Base-by-base conservation (phyloP, 2,113 vertebrate species). In the Ellobius talpinus region DNA sequence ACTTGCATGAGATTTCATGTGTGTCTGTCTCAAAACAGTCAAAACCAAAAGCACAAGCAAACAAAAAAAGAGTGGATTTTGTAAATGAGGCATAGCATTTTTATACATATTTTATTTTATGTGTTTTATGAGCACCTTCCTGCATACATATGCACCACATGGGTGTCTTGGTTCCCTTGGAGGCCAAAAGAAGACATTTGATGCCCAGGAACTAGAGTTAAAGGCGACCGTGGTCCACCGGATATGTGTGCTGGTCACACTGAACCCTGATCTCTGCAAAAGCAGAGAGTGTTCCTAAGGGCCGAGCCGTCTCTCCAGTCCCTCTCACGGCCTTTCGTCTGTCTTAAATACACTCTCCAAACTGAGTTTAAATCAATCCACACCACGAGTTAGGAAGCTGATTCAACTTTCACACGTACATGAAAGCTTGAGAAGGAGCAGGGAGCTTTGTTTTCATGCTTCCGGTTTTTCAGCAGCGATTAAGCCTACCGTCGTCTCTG, bases 341-440 rank as follows among this genome's bases (percentile, higher is more conserved):
- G 91, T 72, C 66, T n/a, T 65, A 63, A 96, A 68, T 42, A 42
- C 24, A 82, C 16, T 76, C 70, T 84, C 47, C 26, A 90, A 55
- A 90, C 70, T 55, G 61, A 66, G 2, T 88, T 96, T 93, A 65
- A 88, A 92, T 87, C 86, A 88, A 76, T 76, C 31, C 31, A 79
- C 47, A 93, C 74, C 65, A 87, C 76, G 39, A 86, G 47, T 45
- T 79, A 94, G 36, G 77, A 70, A 78, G 11, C 79, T n/a, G 73
- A 88, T 76, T 94, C 42, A 58, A 79, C 72, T 85, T 85, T 52
- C 58, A 65, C 55, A 0, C 0, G n/a, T 79, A 63, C 31, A 70
- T 9, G 68, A 95, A 95, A 96, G 87, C 42, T 87, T 50, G 12
- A 91, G 70, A 91, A 72, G 82, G 36, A 82, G 76, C 58, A 58